A percentile compares a stretch with the other conserved stretches of the same genome.
phyloP scores from a whole-genome alignment of 1,140 invertebrate species.

The Aethina tumida region DNA sequence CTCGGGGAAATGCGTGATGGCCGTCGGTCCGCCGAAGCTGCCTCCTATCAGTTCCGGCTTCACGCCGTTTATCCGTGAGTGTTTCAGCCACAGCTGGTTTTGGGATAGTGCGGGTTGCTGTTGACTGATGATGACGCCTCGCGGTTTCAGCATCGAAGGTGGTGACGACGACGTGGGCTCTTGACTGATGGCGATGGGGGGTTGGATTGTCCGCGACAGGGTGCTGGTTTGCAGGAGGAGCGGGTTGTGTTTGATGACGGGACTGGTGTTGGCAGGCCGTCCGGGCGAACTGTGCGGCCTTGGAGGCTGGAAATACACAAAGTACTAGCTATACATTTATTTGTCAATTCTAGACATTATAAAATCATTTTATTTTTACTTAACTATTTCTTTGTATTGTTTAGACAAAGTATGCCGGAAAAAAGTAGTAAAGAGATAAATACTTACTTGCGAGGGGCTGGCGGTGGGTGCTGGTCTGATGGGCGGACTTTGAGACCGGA shows the following conservation, averaged over 20 bases:
- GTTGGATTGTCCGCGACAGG: constrained; percentile 15
- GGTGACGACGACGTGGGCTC: constrained; percentile 29
- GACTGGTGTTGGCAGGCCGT: constrained; percentile 29
- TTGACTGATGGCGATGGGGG: constrained; percentile 24
- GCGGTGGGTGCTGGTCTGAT: constrained; percentile 27
- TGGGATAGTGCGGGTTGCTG: constrained; percentile 36
- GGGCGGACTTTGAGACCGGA: constrained; percentile 31
- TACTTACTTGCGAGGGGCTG: constrained; percentile 29
- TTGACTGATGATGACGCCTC: constrained; percentile 38
- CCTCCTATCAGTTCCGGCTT: constrained; percentile 69
- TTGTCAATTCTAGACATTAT: too few species aligned
- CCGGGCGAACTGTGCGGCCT: constrained; percentile 36
- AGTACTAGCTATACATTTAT: too few species aligned
- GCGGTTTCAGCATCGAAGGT: constrained; percentile 22
- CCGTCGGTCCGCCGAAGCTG: constrained; percentile 45
- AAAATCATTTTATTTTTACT: too few species aligned
- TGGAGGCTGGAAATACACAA: constrained; percentile 31
- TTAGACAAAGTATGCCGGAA: too few species aligned
- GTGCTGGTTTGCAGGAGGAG: constrained; percentile 29
- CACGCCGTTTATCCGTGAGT: constrained; percentile 60
- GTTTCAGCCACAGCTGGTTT: constrained; percentile 49
- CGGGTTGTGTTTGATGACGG: constrained; percentile 30
- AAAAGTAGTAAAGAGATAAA: too few species aligned
- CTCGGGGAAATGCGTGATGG: constrained; percentile 52
- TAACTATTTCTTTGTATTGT: too few species aligned